These are phyloP conservation scores for Apostichopus leukothele DNA, from an alignment of 53 echinoderm and acorn worm genomes.

Conservation along the genomic window DNA sequence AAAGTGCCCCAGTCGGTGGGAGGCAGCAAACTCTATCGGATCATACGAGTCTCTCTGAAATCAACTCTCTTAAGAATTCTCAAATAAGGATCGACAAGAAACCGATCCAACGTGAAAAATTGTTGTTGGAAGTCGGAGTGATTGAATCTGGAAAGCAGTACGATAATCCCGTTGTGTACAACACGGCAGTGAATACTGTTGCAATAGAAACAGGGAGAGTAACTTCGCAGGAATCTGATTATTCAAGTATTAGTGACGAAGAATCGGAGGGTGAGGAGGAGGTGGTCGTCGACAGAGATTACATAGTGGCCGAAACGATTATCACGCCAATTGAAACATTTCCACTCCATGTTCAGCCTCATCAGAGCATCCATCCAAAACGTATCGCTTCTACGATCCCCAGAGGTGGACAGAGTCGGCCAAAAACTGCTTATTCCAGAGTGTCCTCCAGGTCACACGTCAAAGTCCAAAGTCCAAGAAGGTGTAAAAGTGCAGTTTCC, in stretches of 20 bases:
- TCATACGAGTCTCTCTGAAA: slow-evolving; percentile 60
- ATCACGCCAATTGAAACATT: slow-evolving; percentile 47
- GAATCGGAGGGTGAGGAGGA: not conserved
- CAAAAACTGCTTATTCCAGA: slow-evolving; percentile 63
- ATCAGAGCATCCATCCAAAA: slow-evolving; percentile 77
- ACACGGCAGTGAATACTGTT: slow-evolving; percentile 15
- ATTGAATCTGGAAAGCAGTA: slow-evolving; percentile 82
- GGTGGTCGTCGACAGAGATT: not conserved
- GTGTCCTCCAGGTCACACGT: slow-evolving; percentile 54
- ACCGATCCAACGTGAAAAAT: slow-evolving; percentile 67
- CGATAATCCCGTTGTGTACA: slow-evolving; percentile 52
- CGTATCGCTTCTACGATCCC: slow-evolving; percentile 67
- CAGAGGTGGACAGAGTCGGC: slow-evolving; percentile 45
- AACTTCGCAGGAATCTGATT: not conserved
- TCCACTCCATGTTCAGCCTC: slow-evolving; percentile 50
- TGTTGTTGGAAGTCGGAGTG: slow-evolving; percentile 70
- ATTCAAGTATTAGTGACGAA: not conserved
- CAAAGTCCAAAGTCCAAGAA: slow-evolving; percentile 38
- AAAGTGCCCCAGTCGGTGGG: slow-evolving; percentile 80
- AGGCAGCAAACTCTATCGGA: slow-evolving; percentile 1
- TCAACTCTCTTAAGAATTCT: slow-evolving; percentile 75
- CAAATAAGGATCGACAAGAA: slow-evolving; percentile 66
- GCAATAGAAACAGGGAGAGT: not conserved
- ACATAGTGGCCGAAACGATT: slow-evolving; percentile 36
- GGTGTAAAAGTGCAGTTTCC: slow-evolving; percentile 54